A percentile compares a stretch with the other conserved stretches of the same genome.
Conservation (phyloP, 2,888 invertebrate species). For the Calephelis perditalis region DNA sequence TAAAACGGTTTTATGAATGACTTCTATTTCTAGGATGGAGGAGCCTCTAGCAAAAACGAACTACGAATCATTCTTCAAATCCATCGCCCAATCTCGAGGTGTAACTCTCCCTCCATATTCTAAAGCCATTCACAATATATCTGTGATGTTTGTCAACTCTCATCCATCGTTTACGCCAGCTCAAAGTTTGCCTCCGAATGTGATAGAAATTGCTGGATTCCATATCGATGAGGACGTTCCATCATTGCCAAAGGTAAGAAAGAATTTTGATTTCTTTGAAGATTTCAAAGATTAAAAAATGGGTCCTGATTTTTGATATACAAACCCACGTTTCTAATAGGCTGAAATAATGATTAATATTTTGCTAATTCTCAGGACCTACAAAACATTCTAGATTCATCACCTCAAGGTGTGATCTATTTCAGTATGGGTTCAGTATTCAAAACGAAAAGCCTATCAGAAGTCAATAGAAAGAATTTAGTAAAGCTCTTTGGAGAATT, state of each 20-base stretch:
- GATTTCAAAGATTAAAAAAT: background rate
- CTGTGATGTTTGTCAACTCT: conserved; percentile 21
- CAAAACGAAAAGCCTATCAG: conserved; percentile 37
- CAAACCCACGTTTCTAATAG: no score
- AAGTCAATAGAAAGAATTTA: conserved; percentile 34
- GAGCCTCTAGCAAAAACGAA: background rate
- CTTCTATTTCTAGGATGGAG: background rate
- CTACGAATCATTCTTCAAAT: conserved; percentile 20
- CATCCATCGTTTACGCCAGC: conserved; percentile 21
- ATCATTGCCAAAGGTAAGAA: conserved; percentile 29
- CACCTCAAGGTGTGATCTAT: conserved; percentile 51
- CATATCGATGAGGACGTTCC: conserved; percentile 29
- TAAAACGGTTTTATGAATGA: no score
- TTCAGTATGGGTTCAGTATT: conserved; percentile 59
- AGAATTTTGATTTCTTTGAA: background rate
- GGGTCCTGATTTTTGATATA: no score
- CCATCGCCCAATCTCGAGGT: conserved; percentile 20
- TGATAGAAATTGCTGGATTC: conserved; percentile 30
- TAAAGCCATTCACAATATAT: conserved; percentile 19
- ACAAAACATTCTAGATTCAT: conserved; percentile 47
- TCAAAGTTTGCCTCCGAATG: conserved; percentile 27
- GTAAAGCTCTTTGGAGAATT: conserved; percentile 39
- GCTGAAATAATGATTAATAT: no score
- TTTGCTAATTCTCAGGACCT: conserved; percentile 40
- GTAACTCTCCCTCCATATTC: conserved; percentile 20